These are phyloP conservation scores for Chaetodon trifascialis DNA, from an alignment of 2,113 vertebrate genomes.

Conservation along the genomic window DNA sequence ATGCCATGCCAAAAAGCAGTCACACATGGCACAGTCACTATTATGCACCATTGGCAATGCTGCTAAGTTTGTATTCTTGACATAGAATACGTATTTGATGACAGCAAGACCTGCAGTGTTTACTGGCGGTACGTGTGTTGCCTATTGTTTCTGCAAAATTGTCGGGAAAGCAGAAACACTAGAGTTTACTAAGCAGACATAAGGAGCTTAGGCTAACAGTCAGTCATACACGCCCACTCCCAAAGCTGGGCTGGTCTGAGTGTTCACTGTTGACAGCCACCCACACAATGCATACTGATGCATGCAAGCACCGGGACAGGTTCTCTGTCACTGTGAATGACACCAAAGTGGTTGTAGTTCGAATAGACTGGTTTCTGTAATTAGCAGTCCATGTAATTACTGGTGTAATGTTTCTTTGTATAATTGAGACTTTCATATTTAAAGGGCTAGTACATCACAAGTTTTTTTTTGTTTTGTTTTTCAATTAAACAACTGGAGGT, in stretches of 20 bases:
- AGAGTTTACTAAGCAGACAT: conserved; percentile 30
- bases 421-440: not conserved
- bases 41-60: not conserved
- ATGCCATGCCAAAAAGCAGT: not conserved
- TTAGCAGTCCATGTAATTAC: conserved; percentile 5
- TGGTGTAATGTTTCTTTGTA: conserved; percentile 1
- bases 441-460: not conserved
- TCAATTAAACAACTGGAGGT: not conserved
- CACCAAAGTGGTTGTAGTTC: conserved; percentile 9
- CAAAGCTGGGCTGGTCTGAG: conserved; percentile 34
- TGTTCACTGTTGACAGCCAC: conserved; percentile 47
- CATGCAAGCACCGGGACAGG: conserved; percentile 18
- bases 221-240: conserved; percentile 20
- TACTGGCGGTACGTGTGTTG: not conserved
- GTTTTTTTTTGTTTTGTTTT: not conserved
- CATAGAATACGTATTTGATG: not conserved
- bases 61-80: not conserved
- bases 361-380: conserved; percentile 3
- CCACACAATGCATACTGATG: conserved; percentile 46
- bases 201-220: conserved; percentile 45
- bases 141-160: conserved; percentile 18
- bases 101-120: not conserved
- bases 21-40: not conserved
- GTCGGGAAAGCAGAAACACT: conserved; percentile 28
- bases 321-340: conserved; percentile 39